Conservation (phyloP, 2,888 invertebrate species). For the Palloptera scutellata region DNA sequence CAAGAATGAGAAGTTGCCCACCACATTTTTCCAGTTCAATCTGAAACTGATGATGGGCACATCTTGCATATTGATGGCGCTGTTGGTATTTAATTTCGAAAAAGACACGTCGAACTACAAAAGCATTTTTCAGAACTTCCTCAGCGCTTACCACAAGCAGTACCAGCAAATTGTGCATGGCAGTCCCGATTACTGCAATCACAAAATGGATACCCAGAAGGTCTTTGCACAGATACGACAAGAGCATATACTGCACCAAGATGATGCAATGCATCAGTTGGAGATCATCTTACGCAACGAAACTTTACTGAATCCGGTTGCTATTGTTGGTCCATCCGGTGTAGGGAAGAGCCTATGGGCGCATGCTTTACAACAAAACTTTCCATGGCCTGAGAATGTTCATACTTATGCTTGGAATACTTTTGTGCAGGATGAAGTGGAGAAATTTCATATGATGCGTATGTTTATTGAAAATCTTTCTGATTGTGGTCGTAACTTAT, state of each 20-base stretch:
- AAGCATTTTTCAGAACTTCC: conserved; percentile 34
- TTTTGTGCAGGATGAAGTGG: conserved; percentile 29
- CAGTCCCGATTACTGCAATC: conserved; percentile 52
- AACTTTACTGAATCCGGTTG: conserved; percentile 47
- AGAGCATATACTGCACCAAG: conserved; percentile 44
- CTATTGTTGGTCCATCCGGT: conserved; percentile 53
- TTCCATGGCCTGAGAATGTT: conserved; percentile 59
- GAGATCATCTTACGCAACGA: conserved; percentile 45
- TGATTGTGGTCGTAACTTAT: conserved; percentile 57
- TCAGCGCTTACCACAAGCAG: conserved; percentile 46
- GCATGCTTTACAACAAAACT: conserved; percentile 46
- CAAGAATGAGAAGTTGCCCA: neutral
- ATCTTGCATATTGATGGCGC: conserved; percentile 24
- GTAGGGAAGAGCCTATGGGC: conserved; percentile 57
- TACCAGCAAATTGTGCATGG: conserved; percentile 55
- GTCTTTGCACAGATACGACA: conserved; percentile 44
- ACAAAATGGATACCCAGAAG: conserved; percentile 33
- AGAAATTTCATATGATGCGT: conserved; percentile 37
- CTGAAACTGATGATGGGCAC: conserved; percentile 32
- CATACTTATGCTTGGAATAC: conserved; percentile 51
- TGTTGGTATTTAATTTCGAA: conserved; percentile 32
- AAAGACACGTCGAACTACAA: conserved; percentile 32
- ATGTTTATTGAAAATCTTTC: conserved; percentile 43
- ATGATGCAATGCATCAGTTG: conserved; percentile 46
- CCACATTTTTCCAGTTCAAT: conserved; percentile 11